A percentile compares a stretch with the other conserved stretches of the same genome.
phyloP scores from a whole-genome alignment of 2,797 vertebrate species.

The Danio kyathit region DNA sequence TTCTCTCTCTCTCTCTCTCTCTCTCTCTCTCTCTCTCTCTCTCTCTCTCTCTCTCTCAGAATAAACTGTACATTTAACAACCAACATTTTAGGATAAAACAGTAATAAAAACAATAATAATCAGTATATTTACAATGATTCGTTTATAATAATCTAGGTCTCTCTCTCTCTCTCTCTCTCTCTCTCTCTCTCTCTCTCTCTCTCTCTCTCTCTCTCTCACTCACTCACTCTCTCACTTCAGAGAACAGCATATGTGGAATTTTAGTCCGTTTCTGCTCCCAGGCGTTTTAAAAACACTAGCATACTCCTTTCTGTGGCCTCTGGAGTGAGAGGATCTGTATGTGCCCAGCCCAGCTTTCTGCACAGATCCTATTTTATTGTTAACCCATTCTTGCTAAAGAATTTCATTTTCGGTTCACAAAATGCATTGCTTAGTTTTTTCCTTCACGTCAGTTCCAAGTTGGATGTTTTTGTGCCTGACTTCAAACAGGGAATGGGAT shows the following conservation, averaged over 20 bases:
- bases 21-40: constrained; percentile 42
- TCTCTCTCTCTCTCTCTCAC: neutral
- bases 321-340: constrained; percentile 64
- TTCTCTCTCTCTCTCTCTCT: neutral
- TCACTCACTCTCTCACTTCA: constrained; percentile 70
- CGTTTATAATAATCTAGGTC: no score
- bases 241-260: constrained; percentile 85
- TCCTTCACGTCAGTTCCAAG: neutral
- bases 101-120: no score
- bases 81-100: no score
- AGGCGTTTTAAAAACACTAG: constrained; percentile 69
- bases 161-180: constrained; percentile 25
- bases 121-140: no score
- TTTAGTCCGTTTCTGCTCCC: constrained; percentile 73
- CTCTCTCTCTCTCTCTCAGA: no score
- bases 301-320: constrained; percentile 73
- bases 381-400: constrained; percentile 12
- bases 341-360: constrained; percentile 49
- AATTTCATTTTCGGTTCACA: neutral
- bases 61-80: no score
- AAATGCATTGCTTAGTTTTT: constrained; percentile 13
- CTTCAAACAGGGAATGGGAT: neutral
- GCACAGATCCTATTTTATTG: constrained; percentile 18
- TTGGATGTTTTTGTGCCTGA: neutral
- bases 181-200: constrained; percentile 22